A percentile compares a stretch with the other conserved stretches of the same genome.
phyloP scores from a whole-genome alignment of 2,797 vertebrate species.

The Danio tinwini region DNA sequence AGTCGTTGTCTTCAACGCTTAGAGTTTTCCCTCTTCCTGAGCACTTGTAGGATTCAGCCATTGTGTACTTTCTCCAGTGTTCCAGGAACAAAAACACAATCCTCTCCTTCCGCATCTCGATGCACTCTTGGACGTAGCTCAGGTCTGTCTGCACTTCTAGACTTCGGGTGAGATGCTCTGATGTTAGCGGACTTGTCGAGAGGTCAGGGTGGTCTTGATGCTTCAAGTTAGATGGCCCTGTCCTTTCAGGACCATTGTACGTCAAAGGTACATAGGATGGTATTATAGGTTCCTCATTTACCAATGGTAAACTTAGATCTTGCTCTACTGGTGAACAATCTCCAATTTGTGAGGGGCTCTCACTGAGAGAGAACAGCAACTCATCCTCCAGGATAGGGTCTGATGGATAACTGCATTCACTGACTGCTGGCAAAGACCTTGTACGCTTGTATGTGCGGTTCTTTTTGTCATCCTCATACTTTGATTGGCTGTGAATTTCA shows the following conservation, averaged over 20 bases:
- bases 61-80: conserved; percentile 92
- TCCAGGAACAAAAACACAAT: conserved; percentile 92
- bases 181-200: conserved; percentile 73
- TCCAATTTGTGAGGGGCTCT: conserved; percentile 59
- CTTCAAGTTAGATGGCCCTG: conserved; percentile 67
- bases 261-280: conserved; percentile 67
- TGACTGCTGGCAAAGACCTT: conserved; percentile 77
- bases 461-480: conserved; percentile 59
- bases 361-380: conserved; percentile 62
- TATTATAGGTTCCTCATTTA: conserved; percentile 73
- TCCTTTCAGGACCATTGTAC: conserved; percentile 65
- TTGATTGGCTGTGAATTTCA: conserved; percentile 78
- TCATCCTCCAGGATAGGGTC: conserved; percentile 82
- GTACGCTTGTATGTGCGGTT: conserved; percentile 82
- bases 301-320: conserved; percentile 61
- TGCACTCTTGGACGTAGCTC: conserved; percentile 82
- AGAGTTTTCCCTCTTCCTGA: conserved; percentile 65
- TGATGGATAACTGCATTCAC: conserved; percentile 69
- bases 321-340: conserved; percentile 61
- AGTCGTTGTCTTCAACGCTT: conserved; percentile 65
- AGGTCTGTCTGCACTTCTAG: conserved; percentile 83
- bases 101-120: conserved; percentile 90
- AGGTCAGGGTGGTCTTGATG: conserved; percentile 68
- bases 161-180: conserved; percentile 76
- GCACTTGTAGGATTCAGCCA: conserved; percentile 77